Evolutionary conservation across 1,140 invertebrate genomes (phyloP).

Genomic region (Amyelois transitella): DNA sequence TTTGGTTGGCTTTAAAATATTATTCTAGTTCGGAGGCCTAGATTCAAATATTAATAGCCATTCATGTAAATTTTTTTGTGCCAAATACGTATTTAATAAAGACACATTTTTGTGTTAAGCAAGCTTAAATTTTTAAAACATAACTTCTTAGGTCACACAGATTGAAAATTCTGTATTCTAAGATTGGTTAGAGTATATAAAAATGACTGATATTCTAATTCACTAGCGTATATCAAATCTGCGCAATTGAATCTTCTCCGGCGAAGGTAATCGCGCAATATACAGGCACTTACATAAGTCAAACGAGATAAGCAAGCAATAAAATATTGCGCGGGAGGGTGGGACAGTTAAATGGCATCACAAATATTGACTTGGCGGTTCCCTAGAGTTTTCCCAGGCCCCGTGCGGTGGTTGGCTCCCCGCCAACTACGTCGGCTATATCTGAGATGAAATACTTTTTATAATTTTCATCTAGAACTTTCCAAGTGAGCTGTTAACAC

Average conservation of each 20-base stretch:
- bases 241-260: background rate
- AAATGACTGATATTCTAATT: no score
- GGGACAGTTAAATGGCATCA: constrained; percentile 47
- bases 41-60: no score
- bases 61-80: no score
- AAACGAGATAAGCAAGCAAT: constrained; percentile 26
- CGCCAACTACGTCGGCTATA: background rate
- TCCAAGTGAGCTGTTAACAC: background rate
- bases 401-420: background rate
- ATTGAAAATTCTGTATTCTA: no score
- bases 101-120: no score
- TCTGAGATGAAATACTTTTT: constrained; percentile 4
- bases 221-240: no score
- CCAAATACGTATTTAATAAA: no score
- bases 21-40: no score
- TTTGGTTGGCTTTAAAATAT: no score
- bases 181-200: no score
- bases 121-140: no score
- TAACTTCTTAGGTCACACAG: no score
- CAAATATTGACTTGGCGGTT: constrained; percentile 58
- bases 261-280: background rate
- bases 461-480: constrained; percentile 2
- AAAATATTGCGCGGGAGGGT: constrained; percentile 29
- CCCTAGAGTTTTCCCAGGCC: constrained; percentile 27
- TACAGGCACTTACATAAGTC: constrained; percentile 3